Evolutionary conservation across 2,113 vertebrate species (phyloP).

Genomic region (Tragelaphus strepsiceros): DNA sequence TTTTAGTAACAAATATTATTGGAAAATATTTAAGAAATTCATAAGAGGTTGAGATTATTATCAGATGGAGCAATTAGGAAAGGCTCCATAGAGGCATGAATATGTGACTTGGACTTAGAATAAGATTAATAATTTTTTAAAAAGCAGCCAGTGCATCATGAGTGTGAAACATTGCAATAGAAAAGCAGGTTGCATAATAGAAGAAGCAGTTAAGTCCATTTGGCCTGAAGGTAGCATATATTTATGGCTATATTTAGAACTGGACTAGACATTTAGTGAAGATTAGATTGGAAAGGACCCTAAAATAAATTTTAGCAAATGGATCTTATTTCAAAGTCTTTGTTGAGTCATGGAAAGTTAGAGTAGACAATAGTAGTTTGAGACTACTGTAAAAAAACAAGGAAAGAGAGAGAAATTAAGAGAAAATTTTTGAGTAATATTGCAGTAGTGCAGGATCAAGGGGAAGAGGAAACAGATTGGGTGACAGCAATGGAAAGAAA

Average conservation of each 20-base stretch:
- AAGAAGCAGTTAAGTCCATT: background rate
- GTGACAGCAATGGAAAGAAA: background rate
- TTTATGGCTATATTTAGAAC: background rate
- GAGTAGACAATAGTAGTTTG: background rate
- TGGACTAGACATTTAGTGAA: background rate
- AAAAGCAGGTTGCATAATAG: background rate
- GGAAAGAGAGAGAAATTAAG: background rate
- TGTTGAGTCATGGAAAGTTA: background rate
- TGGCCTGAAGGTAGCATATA: background rate
- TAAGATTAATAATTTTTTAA: background rate
- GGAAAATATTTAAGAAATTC: background rate
- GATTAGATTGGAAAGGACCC: background rate
- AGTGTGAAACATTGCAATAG: background rate
- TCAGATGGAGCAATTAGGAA: background rate
- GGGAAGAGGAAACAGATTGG: background rate
- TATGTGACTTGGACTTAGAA: background rate
- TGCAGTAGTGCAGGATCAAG: background rate
- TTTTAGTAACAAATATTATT: background rate
- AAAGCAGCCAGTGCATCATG: background rate
- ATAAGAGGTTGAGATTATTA: background rate
- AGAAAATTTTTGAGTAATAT: background rate
- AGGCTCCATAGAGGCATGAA: background rate
- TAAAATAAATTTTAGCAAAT: background rate
- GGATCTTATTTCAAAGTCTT: background rate
- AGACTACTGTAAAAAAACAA: background rate